A percentile compares a stretch with the other conserved stretches of the same genome.
These are phyloP conservation scores for Orchesellides sinensis DNA, from an alignment of 2,888 invertebrate species.

Conservation along the genomic window DNA sequence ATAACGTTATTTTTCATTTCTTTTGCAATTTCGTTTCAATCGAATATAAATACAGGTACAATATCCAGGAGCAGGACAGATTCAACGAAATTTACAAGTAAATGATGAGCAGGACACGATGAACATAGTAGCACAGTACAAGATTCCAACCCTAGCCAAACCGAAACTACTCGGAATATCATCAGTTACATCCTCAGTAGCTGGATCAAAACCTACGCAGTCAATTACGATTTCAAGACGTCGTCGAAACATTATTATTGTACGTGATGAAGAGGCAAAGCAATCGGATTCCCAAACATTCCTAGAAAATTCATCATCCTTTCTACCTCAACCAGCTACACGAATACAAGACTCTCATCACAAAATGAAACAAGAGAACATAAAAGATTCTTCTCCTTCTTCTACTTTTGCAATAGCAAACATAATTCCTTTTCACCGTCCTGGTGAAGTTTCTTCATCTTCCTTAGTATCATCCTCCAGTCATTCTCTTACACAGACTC, in stretches of 20 bases:
- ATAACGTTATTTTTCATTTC: background rate
- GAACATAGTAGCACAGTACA: background rate
- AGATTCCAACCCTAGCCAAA: constrained; percentile 3
- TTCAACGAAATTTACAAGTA: constrained; percentile 59
- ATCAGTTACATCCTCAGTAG: background rate
- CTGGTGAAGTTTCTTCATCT: background rate
- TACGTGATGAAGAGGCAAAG: background rate
- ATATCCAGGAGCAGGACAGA: constrained; percentile 48
- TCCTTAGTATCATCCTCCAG: background rate
- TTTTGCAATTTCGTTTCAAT: background rate
- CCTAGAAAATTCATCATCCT: background rate
- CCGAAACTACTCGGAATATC: background rate
- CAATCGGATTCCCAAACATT: constrained; percentile 7
- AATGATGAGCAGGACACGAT: background rate
- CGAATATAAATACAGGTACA: constrained; percentile 31
- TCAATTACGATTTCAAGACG: background rate
- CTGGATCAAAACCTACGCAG: background rate
- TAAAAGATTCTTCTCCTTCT: no score
- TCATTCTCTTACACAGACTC: background rate
- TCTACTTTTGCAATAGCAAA: background rate
- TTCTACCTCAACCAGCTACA: background rate
- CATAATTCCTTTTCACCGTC: background rate
- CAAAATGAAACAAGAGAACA: background rate
- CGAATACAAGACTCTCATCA: background rate
- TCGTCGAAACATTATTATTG: background rate